Base-by-base conservation (phyloP, 2,113 vertebrate species). In the Ancistrus triradiatus region DNA sequence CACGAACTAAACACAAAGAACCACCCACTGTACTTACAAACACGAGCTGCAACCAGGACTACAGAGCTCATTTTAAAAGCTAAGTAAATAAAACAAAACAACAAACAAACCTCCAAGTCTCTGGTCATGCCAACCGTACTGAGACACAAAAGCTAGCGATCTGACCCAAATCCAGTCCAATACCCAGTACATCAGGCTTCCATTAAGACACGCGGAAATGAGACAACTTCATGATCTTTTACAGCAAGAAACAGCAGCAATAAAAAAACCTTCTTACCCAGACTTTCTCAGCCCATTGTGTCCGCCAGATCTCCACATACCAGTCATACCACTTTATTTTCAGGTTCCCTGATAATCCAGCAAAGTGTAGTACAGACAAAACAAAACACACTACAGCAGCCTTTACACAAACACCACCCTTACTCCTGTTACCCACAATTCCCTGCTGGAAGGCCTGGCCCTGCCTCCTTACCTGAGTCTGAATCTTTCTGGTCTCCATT, bases 401-500 rank as follows among this genome's bases (percentile, higher is more conserved):
- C 40, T 27, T 46, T 25, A 51, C 72, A 46, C 68, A 64, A 46
- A 37, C 43, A 37, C 48, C 48, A 27, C 59, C 62, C 53, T 21
- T 28, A 56, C 62, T 71, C 61, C 64, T 31, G 42, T 47, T 68
- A 68, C 66, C 71, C 71, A 65, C 22, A 59, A 40, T 42, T 2
- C 24, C 13, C 28, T 35, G 38, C 24, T 24, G 6, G 1, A 6
- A 40, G n/a, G 18, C 51, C 22, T 0, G 27, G 24, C 52, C 31
- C 52, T 13, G 14, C 59, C n/a, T 53, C 61, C 59, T 76, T 78
- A 98, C 95, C 96, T 75, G 95, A 92, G 79, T 99, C 96, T 13
- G 96, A 99, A 89, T 99, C 93, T 83, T 98, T 98, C 84, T 97
- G 95, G 89, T 99, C 94, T 90, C 95, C 95, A 95, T 99, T 95